Base-by-base conservation (phyloP, 2,888 invertebrate genomes). In the Pilophorus perplexus region DNA sequence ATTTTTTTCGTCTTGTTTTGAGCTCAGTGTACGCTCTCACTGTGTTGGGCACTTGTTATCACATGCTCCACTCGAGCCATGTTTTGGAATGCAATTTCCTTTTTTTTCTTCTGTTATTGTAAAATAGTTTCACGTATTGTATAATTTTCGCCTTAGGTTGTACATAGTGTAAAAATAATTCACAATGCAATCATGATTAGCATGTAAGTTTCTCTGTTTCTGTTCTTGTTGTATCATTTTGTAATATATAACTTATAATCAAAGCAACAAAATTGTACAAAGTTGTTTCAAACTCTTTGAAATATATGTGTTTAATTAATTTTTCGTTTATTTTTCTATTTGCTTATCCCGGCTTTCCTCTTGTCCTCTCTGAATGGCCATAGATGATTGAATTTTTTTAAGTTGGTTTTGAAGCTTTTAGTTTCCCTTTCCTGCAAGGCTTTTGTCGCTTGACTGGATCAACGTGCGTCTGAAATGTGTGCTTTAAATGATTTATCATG, bases 201-300 rank as follows among this genome's bases (percentile, higher is more conserved):
- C 20, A 28, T 59, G 25, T 44, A 27, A 62, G 23, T 62, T 22
- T 10, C 48, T 66, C 52, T 64, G 64, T 64, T 64, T 64, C 37
- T 40, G 64, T 66, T 66, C 33, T 66, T 66, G 66, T 66, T 66
- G 66, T 66, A 66, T 66, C n/a, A 57, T 66, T 66, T 57, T 66
- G 66, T 66, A 66, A 46, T 18, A 57, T 28, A 66, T 66, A 66
- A 66, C 46, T 66, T 66, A 66, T 66, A 66, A 65, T 65, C 52
- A 64, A 66, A 57, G 25, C 46, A 57, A 66, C 46, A 33, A 37
- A 46, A 28, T 40, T 66, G 66, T 66, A 66, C n/a, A 50, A 66
- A 65, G 38, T 57, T 55, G 57, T 66, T 65, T 27, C 23, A 27
- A 46, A 40, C 38, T 37, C 16, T 27, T 46, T 44, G 22, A 66